Evolutionary conservation across 2,888 invertebrate genomes (phyloP), one percentile per base, ranked within the genome.

Genomic region (Pristionchus arcanus): DNA sequence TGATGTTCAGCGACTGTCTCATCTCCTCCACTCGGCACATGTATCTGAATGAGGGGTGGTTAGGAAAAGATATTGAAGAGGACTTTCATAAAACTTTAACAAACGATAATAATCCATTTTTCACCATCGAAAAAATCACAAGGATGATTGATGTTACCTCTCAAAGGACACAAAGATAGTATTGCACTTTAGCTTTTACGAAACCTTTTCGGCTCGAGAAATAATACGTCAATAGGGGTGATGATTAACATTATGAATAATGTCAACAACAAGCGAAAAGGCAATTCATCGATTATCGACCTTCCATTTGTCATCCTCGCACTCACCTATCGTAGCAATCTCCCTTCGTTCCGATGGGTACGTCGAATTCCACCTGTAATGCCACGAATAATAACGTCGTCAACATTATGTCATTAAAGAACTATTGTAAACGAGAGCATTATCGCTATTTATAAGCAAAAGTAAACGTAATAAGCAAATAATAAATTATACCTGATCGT

Each of bases 311-410:
- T 28, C 49, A 15, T 49, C 81, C 13, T n/a, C 28, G 2, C 15
- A 9, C 81, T 34, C 19, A 95, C 97, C 98, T 97, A 96, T 99
- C 99, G 95, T 98, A 99, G 95, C 98, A 98, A 95, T 99, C 99
- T 2, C 99, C 99, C 91, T 98, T 97, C 11, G 97, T 97, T 2
- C 99, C 99, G 93, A 99, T 97, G 19, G 99, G 99, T 1, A 99
- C 97, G 95, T 99, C 99, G 95, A 99, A 99, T 25, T 99, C 98
- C 71, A 90, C 71, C 84, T 85, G 34, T 0, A 85, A 85, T 0
- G 34, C 53, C 1, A 71, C 19, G 16, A 28, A n/a, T 34, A 34
- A 31, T 71, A 31, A 71, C 28, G 16, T 19, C 42, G 9, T 81
- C 0, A 81, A 81, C 5, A 53, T 9, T n/a, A 77, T 77, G 19